Evolutionary conservation across 2,113 vertebrate genomes (phyloP).

Genomic region (Percina caprodes): DNA sequence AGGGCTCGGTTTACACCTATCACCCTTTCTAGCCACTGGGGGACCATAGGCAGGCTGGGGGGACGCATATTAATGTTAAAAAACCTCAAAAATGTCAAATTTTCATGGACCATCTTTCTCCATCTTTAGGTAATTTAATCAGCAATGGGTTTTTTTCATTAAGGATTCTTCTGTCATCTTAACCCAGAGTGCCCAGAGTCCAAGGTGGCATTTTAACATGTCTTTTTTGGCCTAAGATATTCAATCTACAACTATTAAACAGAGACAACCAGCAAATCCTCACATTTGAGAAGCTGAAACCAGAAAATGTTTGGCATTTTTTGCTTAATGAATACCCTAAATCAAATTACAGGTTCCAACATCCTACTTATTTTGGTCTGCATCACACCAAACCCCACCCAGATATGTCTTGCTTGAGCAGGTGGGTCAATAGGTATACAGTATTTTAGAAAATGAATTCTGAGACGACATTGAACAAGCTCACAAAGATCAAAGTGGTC

Average conservation of each 20-base stretch:
- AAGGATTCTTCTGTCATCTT: neutral
- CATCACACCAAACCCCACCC: neutral
- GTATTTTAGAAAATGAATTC: slow-evolving; percentile 7
- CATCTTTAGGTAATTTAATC: neutral
- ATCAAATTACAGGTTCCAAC: neutral
- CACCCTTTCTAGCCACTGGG: too few species aligned
- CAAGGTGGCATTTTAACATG: neutral
- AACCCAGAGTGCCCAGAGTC: neutral
- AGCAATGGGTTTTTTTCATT: neutral
- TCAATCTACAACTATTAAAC: neutral
- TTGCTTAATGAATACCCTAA: neutral
- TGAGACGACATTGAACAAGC: slow-evolving; percentile 13
- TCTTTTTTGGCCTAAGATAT: neutral
- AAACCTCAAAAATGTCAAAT: too few species aligned
- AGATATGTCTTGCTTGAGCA: neutral
- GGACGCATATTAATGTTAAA: too few species aligned
- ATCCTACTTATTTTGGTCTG: neutral
- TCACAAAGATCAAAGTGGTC: slow-evolving; percentile 33
- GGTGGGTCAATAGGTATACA: neutral
- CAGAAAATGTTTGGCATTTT: neutral
- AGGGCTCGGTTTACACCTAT: too few species aligned
- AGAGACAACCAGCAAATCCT: neutral
- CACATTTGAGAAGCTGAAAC: neutral
- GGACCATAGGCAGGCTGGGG: too few species aligned
- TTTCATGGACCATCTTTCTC: neutral